These are phyloP conservation scores for Macroteleia sp. DNA, from an alignment of 2,888 invertebrate genomes.

Conservation along the genomic window DNA sequence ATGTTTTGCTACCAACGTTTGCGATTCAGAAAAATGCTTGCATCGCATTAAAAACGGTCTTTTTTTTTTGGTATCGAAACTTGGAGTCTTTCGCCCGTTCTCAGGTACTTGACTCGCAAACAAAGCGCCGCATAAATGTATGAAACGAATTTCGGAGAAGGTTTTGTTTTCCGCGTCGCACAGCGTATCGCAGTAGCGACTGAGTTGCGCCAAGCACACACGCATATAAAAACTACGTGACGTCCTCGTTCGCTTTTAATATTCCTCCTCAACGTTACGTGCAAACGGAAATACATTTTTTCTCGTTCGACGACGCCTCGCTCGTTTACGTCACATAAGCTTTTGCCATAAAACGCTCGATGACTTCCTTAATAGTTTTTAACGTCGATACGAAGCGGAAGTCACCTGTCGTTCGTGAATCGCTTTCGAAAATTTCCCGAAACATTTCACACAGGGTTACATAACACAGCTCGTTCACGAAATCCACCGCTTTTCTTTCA, in stretches of 20 bases:
- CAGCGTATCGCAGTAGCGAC: conserved; percentile 51
- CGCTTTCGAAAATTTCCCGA: conserved; percentile 60
- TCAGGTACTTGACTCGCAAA: conserved; percentile 41
- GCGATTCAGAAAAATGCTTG: background rate
- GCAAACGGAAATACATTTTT: conserved; percentile 67
- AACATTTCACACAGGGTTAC: conserved; percentile 31
- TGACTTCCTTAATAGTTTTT: conserved; percentile 65
- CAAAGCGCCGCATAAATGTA: conserved; percentile 51
- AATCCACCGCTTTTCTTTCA: background rate
- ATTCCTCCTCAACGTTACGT: conserved; percentile 56
- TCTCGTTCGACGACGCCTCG: conserved; percentile 64
- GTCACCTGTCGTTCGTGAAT: conserved; percentile 65
- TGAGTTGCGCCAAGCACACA: conserved; percentile 49
- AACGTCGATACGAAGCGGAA: conserved; percentile 58
- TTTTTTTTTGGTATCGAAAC: background rate
- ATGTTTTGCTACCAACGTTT: background rate
- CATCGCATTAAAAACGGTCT: no score
- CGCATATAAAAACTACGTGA: conserved; percentile 62
- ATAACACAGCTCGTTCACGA: background rate
- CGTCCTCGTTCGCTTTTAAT: conserved; percentile 65
- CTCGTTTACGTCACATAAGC: conserved; percentile 62
- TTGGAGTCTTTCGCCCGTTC: conserved; percentile 21
- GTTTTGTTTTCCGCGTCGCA: conserved; percentile 52
- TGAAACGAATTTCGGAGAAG: conserved; percentile 57
- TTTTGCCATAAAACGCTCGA: conserved; percentile 64